Conservation (phyloP, 1,140 invertebrate species). For the Battus philenor region DNA sequence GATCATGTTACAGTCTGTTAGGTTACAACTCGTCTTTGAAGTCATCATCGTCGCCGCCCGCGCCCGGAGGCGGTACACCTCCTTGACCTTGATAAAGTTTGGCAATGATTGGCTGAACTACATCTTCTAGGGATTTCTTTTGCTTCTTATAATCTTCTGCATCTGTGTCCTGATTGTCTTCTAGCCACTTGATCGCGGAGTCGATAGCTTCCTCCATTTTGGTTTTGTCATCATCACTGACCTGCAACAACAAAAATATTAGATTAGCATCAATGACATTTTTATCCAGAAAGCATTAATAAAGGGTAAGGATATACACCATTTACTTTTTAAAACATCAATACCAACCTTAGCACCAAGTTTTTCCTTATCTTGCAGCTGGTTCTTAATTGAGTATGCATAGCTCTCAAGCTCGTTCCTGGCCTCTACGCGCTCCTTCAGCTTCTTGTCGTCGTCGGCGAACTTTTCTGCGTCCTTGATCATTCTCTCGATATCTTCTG, state of each 20-base stretch:
- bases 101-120: constrained; percentile 97
- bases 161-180: constrained; percentile 96
- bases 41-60: constrained; percentile 84
- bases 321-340: no score
- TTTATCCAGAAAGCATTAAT: no score
- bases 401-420: constrained; percentile 98
- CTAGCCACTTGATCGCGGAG: constrained; percentile 98
- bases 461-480: constrained; percentile 99
- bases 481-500: constrained; percentile 99
- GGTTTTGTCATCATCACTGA: constrained; percentile 93
- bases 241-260: constrained; percentile 46
- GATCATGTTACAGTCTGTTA: constrained; percentile 51
- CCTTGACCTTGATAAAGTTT: constrained; percentile 95
- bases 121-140: constrained; percentile 97
- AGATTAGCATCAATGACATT: constrained; percentile 1
- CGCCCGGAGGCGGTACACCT: constrained; percentile 83
- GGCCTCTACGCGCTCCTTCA: constrained; percentile 97
- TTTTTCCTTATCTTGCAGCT: constrained; percentile 98
- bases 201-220: constrained; percentile 98
- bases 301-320: no score
- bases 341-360: constrained; percentile 90
- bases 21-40: constrained; percentile 92
- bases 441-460: constrained; percentile 98
- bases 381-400: constrained; percentile 98
- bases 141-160: constrained; percentile 96